Evolutionary conservation across 2,113 vertebrate genomes (phyloP).

Genomic region (Excalfactoria chinensis): DNA sequence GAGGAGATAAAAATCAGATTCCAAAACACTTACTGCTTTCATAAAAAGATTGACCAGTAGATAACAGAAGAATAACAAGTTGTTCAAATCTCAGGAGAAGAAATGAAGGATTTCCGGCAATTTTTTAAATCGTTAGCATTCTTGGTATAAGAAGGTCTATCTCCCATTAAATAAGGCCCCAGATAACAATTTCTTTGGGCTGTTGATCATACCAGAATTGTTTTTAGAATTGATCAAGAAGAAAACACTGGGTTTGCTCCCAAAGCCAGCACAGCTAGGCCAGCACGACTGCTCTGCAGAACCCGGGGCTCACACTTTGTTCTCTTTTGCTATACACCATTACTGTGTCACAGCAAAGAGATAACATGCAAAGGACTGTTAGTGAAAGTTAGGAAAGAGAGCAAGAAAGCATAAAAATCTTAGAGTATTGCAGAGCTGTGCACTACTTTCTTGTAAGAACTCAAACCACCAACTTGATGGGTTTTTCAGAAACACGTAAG

Average conservation of each 20-base stretch:
- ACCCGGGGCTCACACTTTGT: not conserved
- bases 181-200: not conserved
- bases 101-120: not conserved
- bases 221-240: constrained; percentile 2
- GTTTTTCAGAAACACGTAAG: not conserved
- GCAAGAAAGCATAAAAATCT: not conserved
- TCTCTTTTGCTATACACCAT: not conserved
- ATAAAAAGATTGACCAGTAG: not conserved
- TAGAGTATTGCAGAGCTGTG: not conserved
- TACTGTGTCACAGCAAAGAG: not conserved
- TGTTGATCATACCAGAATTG: not conserved
- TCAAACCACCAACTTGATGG: not conserved
- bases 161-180: not conserved
- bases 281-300: not conserved
- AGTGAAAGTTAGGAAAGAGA: not conserved
- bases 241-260: constrained; percentile 1
- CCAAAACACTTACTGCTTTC: constrained; percentile 19
- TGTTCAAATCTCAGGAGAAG: constrained; percentile 34
- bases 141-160: not conserved
- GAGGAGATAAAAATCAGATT: constrained; percentile 42
- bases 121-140: constrained; percentile 28
- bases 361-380: not conserved
- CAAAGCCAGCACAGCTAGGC: not conserved
- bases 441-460: not conserved
- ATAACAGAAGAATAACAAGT: constrained; percentile 58